Evolutionary conservation across 2,113 vertebrate species (phyloP).

Genomic region (Xiphophorus couchianus): DNA sequence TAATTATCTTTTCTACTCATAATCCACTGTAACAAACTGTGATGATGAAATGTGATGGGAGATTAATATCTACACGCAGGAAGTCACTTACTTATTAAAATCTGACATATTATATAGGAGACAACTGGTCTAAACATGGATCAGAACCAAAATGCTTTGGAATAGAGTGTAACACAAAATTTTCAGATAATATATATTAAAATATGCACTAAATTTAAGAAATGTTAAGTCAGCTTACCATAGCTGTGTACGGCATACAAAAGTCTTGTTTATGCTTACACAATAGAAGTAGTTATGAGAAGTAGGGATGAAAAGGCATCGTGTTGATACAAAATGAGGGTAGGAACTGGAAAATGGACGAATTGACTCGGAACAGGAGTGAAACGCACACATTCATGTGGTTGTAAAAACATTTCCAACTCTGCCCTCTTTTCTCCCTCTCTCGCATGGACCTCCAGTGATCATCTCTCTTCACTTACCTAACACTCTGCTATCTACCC

Average conservation of each 20-base stretch:
- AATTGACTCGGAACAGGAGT: too few relatives aligned
- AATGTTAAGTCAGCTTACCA: neutral
- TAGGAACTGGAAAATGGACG: too few relatives aligned
- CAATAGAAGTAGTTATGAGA: neutral
- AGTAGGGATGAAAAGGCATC: neutral
- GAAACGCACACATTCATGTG: neutral
- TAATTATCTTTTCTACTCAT: neutral
- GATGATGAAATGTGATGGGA: too few relatives aligned
- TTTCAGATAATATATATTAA: neutral
- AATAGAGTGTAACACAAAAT: neutral
- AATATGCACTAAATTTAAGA: neutral
- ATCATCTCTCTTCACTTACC: slow-evolving; percentile 17
- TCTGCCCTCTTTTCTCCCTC: neutral
- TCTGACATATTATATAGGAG: neutral
- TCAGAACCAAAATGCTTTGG: neutral
- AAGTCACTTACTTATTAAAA: too few relatives aligned
- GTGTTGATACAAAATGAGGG: neutral
- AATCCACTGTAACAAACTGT: neutral
- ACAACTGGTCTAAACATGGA: neutral
- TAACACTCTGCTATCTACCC: neutral
- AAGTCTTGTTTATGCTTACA: neutral
- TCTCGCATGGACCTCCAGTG: slow-evolving; percentile 5
- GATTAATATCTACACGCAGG: too few relatives aligned
- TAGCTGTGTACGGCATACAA: neutral
- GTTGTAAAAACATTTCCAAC: slow-evolving; percentile 17